These are phyloP conservation scores for Rhizoglyphus robini DNA, from an alignment of 1,140 invertebrate genomes.

Conservation along the genomic window DNA sequence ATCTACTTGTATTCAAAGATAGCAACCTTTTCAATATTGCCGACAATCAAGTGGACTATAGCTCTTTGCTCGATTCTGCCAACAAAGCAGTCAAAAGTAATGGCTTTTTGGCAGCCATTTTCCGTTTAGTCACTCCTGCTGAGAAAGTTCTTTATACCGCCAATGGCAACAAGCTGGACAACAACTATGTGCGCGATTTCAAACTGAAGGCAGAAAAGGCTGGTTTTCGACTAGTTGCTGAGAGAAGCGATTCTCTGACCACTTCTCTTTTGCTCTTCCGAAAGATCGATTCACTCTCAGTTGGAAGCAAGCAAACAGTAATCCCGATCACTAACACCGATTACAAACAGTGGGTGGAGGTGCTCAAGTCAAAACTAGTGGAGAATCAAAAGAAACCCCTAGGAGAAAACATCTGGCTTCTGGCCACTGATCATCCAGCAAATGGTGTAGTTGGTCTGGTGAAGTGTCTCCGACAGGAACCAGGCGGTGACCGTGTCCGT, in stretches of 20 bases:
- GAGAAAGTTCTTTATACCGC: constrained; percentile 28
- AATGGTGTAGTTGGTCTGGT: constrained; percentile 71
- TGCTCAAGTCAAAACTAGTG: constrained; percentile 32
- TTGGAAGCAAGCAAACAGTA: constrained; percentile 28
- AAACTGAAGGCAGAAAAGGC: constrained; percentile 18
- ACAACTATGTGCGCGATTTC: constrained; percentile 33
- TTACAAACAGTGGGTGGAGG: constrained; percentile 57
- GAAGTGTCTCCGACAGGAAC: constrained; percentile 72
- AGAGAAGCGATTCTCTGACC: constrained; percentile 30
- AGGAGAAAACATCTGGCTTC: constrained; percentile 48
- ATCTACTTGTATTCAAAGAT: constrained; percentile 33
- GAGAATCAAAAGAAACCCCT: constrained; percentile 37
- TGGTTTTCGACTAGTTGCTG: constrained; percentile 27
- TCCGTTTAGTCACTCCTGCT: constrained; percentile 41
- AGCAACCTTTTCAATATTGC: constrained; percentile 25
- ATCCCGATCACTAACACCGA: constrained; percentile 34
- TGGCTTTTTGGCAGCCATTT: constrained; percentile 63
- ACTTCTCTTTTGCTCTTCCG: constrained; percentile 18
- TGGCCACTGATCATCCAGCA: constrained; percentile 39
- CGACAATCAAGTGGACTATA: constrained; percentile 32
- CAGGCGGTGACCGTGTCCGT: constrained; percentile 57
- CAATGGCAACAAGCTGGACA: constrained; percentile 34
- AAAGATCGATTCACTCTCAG: constrained; percentile 21
- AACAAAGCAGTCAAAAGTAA: constrained; percentile 45
- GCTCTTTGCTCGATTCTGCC: constrained; percentile 29